A percentile compares a stretch with the other conserved stretches of the same genome.
Evolutionary conservation across 2,888 invertebrate genomes (phyloP).

Genomic region (Pollenia amentaria): DNA sequence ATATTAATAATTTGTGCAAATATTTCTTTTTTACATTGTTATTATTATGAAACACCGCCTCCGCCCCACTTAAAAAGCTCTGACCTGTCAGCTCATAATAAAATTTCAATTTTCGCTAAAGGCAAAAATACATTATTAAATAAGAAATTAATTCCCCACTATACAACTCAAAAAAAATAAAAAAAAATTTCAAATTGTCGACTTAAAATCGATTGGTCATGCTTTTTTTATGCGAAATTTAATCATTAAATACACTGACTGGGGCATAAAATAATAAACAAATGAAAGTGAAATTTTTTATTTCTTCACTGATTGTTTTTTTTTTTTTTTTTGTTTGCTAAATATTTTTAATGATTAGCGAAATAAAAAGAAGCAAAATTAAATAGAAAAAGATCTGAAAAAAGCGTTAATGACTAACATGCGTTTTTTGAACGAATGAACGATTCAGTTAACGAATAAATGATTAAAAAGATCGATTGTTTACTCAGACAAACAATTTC

Average conservation of each 20-base stretch:
- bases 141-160: not conserved
- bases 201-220: slow-evolving; percentile 55
- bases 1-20: too few relatives aligned
- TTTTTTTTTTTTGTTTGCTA: too few relatives aligned
- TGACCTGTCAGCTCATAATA: not conserved
- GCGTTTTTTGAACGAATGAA: slow-evolving; percentile 46
- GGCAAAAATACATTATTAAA: not conserved
- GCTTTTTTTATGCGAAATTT: not conserved
- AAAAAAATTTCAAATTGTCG: slow-evolving; percentile 9
- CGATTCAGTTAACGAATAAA: not conserved
- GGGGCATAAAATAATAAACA: slow-evolving; percentile 4
- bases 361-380: slow-evolving; percentile 11
- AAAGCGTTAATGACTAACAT: slow-evolving; percentile 61
- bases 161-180: not conserved
- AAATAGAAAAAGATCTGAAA: not conserved
- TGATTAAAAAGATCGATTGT: slow-evolving; percentile 2
- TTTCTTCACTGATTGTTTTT: not conserved
- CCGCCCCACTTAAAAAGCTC: too few relatives aligned
- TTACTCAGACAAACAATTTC: not conserved
- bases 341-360: slow-evolving; percentile 10
- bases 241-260: not conserved
- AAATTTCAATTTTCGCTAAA: not conserved
- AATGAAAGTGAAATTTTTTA: slow-evolving; percentile 56
- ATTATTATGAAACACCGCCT: too few relatives aligned
- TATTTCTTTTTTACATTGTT: too few relatives aligned